Evolutionary conservation across 2,113 vertebrate species (phyloP), one percentile per base, ranked within the genome.

Genomic region (Orycteropus afer): DNA sequence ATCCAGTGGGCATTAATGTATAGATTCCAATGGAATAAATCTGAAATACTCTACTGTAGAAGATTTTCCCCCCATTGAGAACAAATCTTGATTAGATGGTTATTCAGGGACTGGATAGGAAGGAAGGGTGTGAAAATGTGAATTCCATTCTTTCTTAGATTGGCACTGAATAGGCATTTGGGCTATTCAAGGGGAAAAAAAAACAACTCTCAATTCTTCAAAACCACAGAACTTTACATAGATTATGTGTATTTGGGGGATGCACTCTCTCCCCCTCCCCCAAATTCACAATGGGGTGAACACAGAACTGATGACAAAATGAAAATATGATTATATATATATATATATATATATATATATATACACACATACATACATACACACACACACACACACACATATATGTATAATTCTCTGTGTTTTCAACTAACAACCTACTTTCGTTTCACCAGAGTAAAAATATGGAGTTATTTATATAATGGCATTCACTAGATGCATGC

Each of bases 61-160:
- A 98, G 98, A 98, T 97, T 98, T 98, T 98, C 97, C 96, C 45
- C 86, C 84, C 71, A 97, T 98, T 98, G 97, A 98, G 97, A 98
- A 97, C 88, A 98, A 98, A 97, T 97, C 97, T 97, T 98, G 97
- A 98, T 98, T 98, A 98, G 98, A 98, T 88, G 97, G 84, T 97
- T 97, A 98, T 98, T 98, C 98, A 98, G 91, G 97, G 97, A 98
- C 96, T 93, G 98, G 95, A 98, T 97, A 98, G 96, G 97, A 98
- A 98, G 98, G 98, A 98, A 98, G 93, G 97, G 90, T 98, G 98
- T 98, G 98, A 98, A 98, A 98, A 98, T 97, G 98, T 97, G 98
- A 97, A 98, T 95, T 96, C 98, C 87, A 98, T 98, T 98, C 98
- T 98, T 96, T 98, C 97, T 94, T 97, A 98, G 98, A 98, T 97